Base-by-base conservation (phyloP, 2,113 vertebrate species). In the Vireo altiloquus region DNA sequence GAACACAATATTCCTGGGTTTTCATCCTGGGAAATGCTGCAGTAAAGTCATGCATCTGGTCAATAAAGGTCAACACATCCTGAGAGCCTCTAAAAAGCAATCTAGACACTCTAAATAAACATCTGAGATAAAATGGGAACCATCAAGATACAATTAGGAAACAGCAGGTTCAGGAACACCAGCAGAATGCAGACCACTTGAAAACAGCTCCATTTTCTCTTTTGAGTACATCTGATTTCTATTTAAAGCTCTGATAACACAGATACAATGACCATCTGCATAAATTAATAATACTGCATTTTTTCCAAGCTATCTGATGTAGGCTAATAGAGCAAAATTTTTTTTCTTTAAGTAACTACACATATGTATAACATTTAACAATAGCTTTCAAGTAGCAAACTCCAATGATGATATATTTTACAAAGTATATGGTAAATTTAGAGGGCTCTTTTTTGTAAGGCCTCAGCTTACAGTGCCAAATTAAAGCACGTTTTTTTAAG, bases 31-130 rank as follows among this genome's bases (percentile, higher is more conserved):
- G 49, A 87, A 94, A 68, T 79, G 39, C 30, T 63, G 56, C 0
- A 5, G 64, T 47, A 70, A 90, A 94, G 59, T 90, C 61, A 19
- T 4, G 1, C 54, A 57, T 82, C 47, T 92, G 78, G 85, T 96
- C 82, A 93, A 79, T 39, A 85, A 94, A 95, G 85, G 95, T 95
- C 94, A 96, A 12, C 70, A 24, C 49, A 50, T 90, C 82, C 88
- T 82, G 70, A 88, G 75, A 88, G 88, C 61, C 66, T 94, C 82
- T 85, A 60, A 85, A 95, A 92, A 82, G 70, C 82, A 93, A 92
- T 90, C 65, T 74, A 85, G 70, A 88, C 0, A 5, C 44, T 90
- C 69, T 82, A 75, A 94, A 92, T 92, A 93, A 93, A 92, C 44
- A 75, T 57, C 82, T 88, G 91, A 94, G 88, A 91, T 84, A 94